Conservation (phyloP, 1,140 invertebrate species). For the Drosophila varians region DNA sequence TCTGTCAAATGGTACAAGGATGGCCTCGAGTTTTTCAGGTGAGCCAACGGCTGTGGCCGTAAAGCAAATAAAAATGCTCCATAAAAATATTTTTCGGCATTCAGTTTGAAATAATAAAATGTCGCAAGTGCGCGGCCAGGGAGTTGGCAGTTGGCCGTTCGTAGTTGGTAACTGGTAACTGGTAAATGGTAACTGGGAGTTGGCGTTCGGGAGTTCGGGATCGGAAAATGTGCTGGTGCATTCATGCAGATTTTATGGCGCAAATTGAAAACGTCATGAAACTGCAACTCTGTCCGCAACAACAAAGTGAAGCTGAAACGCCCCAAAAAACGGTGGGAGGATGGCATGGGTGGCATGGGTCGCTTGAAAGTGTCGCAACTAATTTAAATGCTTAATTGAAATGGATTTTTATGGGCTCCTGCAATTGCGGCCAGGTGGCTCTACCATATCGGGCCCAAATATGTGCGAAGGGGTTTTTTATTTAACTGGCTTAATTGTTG, state of each 20-base stretch:
- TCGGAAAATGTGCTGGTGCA: constrained; percentile 54
- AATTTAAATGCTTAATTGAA: constrained; percentile 83
- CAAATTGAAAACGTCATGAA: constrained; percentile 82
- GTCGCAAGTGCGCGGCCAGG: constrained; percentile 21
- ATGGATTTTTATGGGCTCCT: constrained; percentile 79
- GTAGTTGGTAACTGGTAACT: constrained; percentile 2
- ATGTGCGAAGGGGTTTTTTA: constrained; percentile 76
- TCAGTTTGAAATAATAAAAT: constrained; percentile 72
- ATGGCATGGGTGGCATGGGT: neutral
- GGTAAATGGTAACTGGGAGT: neutral
- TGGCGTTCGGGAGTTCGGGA: constrained; percentile 6
- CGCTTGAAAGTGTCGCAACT: constrained; percentile 76
- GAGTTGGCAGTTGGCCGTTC: neutral
- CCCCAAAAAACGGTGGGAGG: neutral
- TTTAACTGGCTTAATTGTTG: constrained; percentile 79
- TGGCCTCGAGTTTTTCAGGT: constrained; percentile 89
- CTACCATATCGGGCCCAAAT: constrained; percentile 58
- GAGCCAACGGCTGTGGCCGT: constrained; percentile 68
- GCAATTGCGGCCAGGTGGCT: constrained; percentile 62
- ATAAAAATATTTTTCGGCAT: constrained; percentile 75
- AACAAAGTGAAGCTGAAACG: constrained; percentile 51
- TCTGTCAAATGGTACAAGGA: constrained; percentile 93
- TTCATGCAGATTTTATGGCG: constrained; percentile 82
- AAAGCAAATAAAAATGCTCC: constrained; percentile 64
- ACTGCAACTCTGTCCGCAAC: constrained; percentile 66